phyloP scores from a whole-genome alignment of 2,113 vertebrate species.

The Rattus rattus region DNA sequence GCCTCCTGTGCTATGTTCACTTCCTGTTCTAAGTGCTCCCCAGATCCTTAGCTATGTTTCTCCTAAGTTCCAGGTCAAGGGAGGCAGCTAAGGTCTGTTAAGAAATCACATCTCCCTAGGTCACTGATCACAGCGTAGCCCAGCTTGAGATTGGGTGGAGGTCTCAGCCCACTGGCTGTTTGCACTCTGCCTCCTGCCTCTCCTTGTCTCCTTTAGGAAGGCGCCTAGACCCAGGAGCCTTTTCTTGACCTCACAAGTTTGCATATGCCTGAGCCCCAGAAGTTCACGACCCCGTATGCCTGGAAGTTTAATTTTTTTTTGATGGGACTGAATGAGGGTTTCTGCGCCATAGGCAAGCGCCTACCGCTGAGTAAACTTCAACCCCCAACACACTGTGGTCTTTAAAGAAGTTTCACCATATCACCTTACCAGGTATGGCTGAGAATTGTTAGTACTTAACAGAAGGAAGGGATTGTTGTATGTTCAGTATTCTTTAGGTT shows the following conservation, averaged over 20 bases:
- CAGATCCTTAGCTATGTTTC: not conserved
- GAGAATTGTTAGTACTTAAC: too few relatives aligned
- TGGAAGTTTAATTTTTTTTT: not conserved
- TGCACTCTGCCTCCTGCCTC: not conserved
- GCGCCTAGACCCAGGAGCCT: not conserved
- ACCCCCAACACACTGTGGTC: too few relatives aligned
- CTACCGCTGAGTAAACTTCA: too few relatives aligned
- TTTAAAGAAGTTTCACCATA: too few relatives aligned
- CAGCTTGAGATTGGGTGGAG: not conserved
- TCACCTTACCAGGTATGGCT: too few relatives aligned
- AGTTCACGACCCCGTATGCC: not conserved
- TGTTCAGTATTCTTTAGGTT: too few relatives aligned
- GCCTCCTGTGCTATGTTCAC: not conserved
- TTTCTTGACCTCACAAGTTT: not conserved
- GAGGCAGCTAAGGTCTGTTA: not conserved
- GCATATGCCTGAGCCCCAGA: not conserved
- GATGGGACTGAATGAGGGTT: too few relatives aligned
- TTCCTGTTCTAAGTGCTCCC: not conserved
- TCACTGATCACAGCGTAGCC: not conserved
- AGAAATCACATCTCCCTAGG: not conserved
- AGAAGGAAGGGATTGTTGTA: too few relatives aligned
- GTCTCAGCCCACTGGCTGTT: fast-evolving
- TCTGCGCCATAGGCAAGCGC: too few relatives aligned
- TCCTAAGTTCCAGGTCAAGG: not conserved
- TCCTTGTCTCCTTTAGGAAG: too few relatives aligned